Conservation (phyloP, 2,888 invertebrate genomes). For the Margaritifera margaritifera region DNA sequence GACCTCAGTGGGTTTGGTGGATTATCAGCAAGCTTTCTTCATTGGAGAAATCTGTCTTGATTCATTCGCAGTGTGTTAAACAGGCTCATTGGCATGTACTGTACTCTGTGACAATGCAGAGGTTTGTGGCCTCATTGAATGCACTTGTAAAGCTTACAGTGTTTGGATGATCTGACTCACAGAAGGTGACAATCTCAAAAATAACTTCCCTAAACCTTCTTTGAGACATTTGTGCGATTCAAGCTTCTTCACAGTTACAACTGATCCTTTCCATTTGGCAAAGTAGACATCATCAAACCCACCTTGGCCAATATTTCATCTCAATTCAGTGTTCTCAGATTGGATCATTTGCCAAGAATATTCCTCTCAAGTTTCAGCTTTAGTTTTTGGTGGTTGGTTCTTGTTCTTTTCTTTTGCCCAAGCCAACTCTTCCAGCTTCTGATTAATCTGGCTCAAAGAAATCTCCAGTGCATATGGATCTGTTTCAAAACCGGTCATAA, state of each 20-base stretch:
- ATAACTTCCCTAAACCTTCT: slow-evolving; percentile 20
- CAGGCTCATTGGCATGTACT: slow-evolving; percentile 37
- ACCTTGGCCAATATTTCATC: slow-evolving; percentile 32
- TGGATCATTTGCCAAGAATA: slow-evolving; percentile 13
- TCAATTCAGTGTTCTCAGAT: slow-evolving; percentile 17
- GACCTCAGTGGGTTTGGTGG: slow-evolving; percentile 19
- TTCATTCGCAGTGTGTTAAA: slow-evolving; percentile 27
- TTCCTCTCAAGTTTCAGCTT: slow-evolving; percentile 8
- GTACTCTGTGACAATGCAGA: slow-evolving; percentile 39
- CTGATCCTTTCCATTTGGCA: slow-evolving; percentile 26
- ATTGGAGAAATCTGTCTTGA: slow-evolving; percentile 25
- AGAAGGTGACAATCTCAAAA: slow-evolving; percentile 22
- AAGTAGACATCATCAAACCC: slow-evolving; percentile 33
- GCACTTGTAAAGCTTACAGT: slow-evolving; percentile 36
- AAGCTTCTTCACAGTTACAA: slow-evolving; percentile 41
- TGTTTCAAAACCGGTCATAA: background rate
- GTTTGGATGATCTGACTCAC: slow-evolving; percentile 31
- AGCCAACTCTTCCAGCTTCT: slow-evolving; percentile 6
- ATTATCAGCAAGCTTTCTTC: slow-evolving; percentile 27
- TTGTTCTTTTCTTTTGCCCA: slow-evolving; percentile 11
- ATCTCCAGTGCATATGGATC: background rate
- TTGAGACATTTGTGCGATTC: slow-evolving; percentile 19
- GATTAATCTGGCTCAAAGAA: slow-evolving; percentile 7
- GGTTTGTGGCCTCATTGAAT: slow-evolving; percentile 21
- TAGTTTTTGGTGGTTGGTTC: slow-evolving; percentile 14